Conservation (phyloP, 2,797 vertebrate genomes). For the Xerus rutilus region DNA sequence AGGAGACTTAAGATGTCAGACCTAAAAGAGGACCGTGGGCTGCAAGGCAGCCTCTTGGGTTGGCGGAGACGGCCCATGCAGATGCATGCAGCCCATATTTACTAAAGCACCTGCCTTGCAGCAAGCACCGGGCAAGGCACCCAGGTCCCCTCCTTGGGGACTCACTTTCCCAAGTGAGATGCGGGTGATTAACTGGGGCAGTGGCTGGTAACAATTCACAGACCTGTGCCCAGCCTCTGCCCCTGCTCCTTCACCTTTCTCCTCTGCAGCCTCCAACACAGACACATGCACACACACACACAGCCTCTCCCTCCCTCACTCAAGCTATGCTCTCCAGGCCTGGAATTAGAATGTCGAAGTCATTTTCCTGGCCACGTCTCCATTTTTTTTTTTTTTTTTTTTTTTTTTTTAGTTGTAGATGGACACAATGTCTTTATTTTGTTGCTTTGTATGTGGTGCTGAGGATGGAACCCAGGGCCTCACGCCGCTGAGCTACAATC, state of each 20-base stretch:
- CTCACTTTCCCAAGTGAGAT: not conserved
- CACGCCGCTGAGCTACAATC: no score
- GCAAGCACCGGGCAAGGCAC: not conserved
- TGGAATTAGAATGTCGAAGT: not conserved
- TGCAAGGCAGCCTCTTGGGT: no score
- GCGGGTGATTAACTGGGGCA: not conserved
- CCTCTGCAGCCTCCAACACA: not conserved
- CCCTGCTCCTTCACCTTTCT: not conserved
- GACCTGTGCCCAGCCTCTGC: not conserved
- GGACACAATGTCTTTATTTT: no score
- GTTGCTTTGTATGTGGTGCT: no score
- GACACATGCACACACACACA: not conserved
- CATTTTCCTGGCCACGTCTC: not conserved
- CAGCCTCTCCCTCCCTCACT: not conserved
- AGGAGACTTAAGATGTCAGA: not conserved
- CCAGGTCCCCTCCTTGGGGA: not conserved
- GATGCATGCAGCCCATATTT: not conserved
- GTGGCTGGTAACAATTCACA: not conserved
- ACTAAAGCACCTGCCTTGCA: not conserved
- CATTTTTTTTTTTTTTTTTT: no score
- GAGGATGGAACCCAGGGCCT: no score
- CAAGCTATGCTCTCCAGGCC: not conserved
- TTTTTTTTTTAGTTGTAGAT: no score
- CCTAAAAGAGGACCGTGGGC: not conserved
- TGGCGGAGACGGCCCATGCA: no score